A percentile compares a stretch with the other conserved stretches of the same genome.
These are phyloP conservation scores for Epinephelus moara DNA, from an alignment of 2,113 vertebrate genomes.

Conservation along the genomic window DNA sequence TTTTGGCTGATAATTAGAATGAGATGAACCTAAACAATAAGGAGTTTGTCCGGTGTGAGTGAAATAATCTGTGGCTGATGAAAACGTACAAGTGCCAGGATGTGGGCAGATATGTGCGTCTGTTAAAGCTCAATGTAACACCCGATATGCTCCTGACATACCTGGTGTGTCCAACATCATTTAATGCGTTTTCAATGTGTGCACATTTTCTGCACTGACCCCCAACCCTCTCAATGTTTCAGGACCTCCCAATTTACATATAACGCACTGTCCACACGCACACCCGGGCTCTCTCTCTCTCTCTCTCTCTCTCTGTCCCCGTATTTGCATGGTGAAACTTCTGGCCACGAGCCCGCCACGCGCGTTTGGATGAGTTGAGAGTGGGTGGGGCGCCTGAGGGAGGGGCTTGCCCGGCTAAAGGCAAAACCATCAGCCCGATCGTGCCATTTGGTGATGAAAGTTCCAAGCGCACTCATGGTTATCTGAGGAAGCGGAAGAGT, in stretches of 20 bases:
- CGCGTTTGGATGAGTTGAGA: constrained; percentile 73
- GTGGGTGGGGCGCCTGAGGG: constrained; percentile 77
- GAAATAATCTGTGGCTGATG: background rate
- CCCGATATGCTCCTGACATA: background rate
- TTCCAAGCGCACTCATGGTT: constrained; percentile 70
- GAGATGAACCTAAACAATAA: background rate
- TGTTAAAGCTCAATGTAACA: background rate
- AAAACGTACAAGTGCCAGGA: background rate
- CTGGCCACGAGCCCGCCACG: constrained; percentile 86
- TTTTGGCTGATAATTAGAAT: no score
- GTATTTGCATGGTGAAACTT: constrained; percentile 65
- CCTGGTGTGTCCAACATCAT: background rate
- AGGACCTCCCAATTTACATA: constrained; percentile 3
- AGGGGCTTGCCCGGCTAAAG: constrained; percentile 73
- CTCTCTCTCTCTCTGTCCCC: background rate
- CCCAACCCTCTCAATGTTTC: background rate
- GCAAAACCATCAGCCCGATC: constrained; percentile 56
- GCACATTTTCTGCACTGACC: background rate
- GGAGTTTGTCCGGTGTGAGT: background rate
- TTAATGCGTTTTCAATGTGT: background rate
- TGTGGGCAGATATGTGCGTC: background rate
- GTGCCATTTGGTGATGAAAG: constrained; percentile 76
- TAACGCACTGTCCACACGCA: constrained; percentile 7
- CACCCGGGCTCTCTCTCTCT: background rate
- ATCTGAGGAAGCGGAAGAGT: constrained; percentile 56